Conservation (phyloP, 2,797 vertebrate genomes). For the Crypturellus tataupa region DNA sequence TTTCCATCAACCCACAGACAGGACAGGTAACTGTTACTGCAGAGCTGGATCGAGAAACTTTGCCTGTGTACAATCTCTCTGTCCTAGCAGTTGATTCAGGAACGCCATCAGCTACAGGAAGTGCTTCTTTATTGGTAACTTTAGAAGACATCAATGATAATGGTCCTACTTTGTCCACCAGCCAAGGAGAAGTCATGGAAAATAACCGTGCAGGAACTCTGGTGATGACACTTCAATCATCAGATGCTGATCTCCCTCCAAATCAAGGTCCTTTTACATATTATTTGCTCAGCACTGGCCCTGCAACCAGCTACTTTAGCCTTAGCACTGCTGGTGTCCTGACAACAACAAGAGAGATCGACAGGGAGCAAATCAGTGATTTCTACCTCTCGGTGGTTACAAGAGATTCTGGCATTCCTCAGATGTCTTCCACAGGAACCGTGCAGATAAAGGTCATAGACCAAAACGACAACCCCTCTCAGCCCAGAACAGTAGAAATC, state of each 20-base stretch:
- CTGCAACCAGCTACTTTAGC: constrained; percentile 92
- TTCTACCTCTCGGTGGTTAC: constrained; percentile 93
- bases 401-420: constrained; percentile 94
- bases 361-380: constrained; percentile 93
- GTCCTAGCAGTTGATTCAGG: constrained; percentile 93
- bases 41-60: constrained; percentile 91
- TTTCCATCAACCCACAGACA: constrained; percentile 93
- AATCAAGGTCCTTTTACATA: constrained; percentile 96
- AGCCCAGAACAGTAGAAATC: constrained; percentile 92
- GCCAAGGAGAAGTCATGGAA: constrained; percentile 91
- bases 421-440: constrained; percentile 97
- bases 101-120: constrained; percentile 91
- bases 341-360: constrained; percentile 93
- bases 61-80: constrained; percentile 92
- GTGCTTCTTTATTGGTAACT: constrained; percentile 89
- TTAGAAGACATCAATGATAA: constrained; percentile 98
- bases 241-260: constrained; percentile 93
- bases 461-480: constrained; percentile 97
- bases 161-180: constrained; percentile 88
- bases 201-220: constrained; percentile 90
- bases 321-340: constrained; percentile 90
- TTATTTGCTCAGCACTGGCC: constrained; percentile 89
- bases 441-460: constrained; percentile 92
- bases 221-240: constrained; percentile 88
- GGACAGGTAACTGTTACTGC: constrained; percentile 94